Conservation (phyloP, 2,797 vertebrate genomes). For the Betta splendens region DNA sequence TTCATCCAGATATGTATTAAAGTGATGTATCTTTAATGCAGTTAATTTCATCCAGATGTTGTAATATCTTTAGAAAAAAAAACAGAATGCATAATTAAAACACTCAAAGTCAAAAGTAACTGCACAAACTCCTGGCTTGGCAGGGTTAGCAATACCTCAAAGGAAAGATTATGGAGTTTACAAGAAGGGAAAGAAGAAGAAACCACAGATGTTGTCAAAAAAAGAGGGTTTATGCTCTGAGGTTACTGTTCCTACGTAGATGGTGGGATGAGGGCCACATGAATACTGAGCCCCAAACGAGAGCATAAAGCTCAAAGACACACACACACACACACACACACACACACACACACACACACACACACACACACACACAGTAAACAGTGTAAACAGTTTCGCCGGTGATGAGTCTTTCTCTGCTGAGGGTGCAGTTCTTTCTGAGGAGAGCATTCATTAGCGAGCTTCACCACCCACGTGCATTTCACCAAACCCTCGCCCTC, state of each 20-base stretch:
- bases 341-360: conserved; percentile 13
- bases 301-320: conserved; percentile 39
- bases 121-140: conserved; percentile 54
- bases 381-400: conserved; percentile 64
- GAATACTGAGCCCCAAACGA: conserved; percentile 49
- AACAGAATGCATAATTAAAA: conserved; percentile 57
- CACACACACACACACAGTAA: conserved; percentile 27
- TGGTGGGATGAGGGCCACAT: conserved; percentile 59
- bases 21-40: conserved; percentile 28
- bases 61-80: conserved; percentile 12
- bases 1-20: too few species aligned
- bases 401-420: conserved; percentile 58
- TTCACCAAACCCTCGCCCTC: conserved; percentile 71
- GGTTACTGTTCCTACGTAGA: conserved; percentile 65
- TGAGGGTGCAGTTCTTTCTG: conserved; percentile 67
- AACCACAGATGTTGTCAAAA: conserved; percentile 72
- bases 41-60: conserved; percentile 47
- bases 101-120: conserved; percentile 51
- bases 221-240: conserved; percentile 67
- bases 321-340: conserved; percentile 14
- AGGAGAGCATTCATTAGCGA: conserved; percentile 76
- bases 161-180: conserved; percentile 66
- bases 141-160: conserved; percentile 60
- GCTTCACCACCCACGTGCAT: conserved; percentile 74
- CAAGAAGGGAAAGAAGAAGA: conserved; percentile 69